A percentile compares a stretch with the other conserved stretches of the same genome.
Evolutionary conservation across 2,113 vertebrate species (phyloP).

Genomic region (Murina feae): DNA sequence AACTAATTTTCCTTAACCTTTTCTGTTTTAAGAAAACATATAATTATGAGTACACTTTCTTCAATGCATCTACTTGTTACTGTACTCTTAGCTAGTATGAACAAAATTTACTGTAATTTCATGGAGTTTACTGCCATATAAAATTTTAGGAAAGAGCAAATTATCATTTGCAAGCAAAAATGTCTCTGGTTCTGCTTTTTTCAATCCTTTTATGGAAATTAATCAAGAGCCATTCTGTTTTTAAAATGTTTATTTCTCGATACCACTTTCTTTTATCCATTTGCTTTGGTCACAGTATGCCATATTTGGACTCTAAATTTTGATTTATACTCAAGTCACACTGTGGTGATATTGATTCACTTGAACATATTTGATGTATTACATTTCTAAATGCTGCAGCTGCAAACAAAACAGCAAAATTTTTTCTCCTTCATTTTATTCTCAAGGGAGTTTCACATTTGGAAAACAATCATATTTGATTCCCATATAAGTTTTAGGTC

Average conservation of each 20-base stretch:
- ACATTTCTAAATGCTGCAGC: constrained; percentile 41
- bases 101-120: neutral
- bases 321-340: constrained; percentile 62
- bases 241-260: constrained; percentile 44
- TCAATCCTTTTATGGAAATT: constrained; percentile 30
- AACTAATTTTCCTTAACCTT: neutral
- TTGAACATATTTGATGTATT: constrained; percentile 51
- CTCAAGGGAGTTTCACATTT: constrained; percentile 16
- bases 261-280: constrained; percentile 10
- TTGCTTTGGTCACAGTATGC: constrained; percentile 33
- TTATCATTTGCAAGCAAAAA: neutral
- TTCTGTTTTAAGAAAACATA: neutral
- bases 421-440: constrained; percentile 29
- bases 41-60: neutral
- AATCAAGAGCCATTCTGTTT: neutral
- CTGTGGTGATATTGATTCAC: constrained; percentile 46
- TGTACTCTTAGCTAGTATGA: neutral
- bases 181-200: neutral
- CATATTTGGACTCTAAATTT: constrained; percentile 46
- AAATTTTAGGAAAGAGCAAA: neutral
- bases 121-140: neutral
- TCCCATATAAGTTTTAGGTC: neutral
- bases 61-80: neutral
- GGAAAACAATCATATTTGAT: neutral
- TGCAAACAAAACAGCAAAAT: constrained; percentile 36